Evolutionary conservation across 2,888 invertebrate species (phyloP), one percentile per base, ranked within the genome.

Genomic region (Pyralis farinalis): DNA sequence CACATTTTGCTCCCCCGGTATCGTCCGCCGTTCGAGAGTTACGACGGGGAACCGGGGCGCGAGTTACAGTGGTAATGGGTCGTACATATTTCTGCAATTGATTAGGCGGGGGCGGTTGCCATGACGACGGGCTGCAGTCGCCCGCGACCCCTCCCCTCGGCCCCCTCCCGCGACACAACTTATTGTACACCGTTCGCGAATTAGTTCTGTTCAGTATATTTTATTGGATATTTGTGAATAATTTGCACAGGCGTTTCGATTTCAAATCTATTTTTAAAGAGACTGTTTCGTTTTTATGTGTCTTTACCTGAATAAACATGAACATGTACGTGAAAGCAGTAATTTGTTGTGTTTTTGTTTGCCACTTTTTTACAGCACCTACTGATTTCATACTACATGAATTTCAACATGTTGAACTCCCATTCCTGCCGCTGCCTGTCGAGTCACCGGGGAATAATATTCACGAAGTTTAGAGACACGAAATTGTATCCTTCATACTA

Each of bases 21-120:
- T 22, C 33, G 34, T 33, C 27, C 39, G 9, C 36, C 40, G 20
- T 39, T 49, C 51, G 51, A 50, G 48, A 49, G 42, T 16, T 10
- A 8, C 9, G 44, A 40, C 64, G 51, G 67, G 51, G 62, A 60
- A 48, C 11, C 37, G 46, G 7, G 47, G 71, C 3, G 46, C 78
- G 11, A 7, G 38, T 45, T 59, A 43, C 9, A 42, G 33, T 68
- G 83, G 85, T 74, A 63, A 77, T 75, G 70, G 77, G 47, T 71
- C 78, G 81, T 87, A 88, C 88, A 89, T 89, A 87, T 88, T 88
- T 88, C 88, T 89, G 88, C 88, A 89, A 88, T 89, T 88, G 88
- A 88, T 89, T 89, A 88, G 87, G 80, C 83, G 83, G 84, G 87
- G 85, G 78, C 79, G 85, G 87, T 88, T 70, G 77, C 76, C 75